A percentile compares a stretch with the other conserved stretches of the same genome.
phyloP scores from a whole-genome alignment of 2,888 invertebrate genomes.

The Ophion ventricosus region DNA sequence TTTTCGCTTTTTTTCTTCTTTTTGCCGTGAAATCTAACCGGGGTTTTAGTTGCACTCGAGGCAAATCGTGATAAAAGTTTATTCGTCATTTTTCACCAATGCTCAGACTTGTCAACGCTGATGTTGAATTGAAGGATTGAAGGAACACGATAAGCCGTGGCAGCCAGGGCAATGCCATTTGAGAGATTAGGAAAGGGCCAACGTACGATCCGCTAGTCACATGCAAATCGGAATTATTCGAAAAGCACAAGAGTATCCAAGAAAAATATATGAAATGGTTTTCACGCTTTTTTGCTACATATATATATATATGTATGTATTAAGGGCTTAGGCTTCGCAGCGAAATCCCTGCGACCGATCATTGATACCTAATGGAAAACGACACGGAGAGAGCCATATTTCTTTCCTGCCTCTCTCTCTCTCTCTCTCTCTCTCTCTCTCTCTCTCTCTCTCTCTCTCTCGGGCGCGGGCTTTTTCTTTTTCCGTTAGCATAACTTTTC shows the following conservation, averaged over 20 bases:
- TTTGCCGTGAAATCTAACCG: slow-evolving; percentile 36
- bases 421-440: slow-evolving; percentile 7
- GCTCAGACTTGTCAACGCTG: slow-evolving; percentile 39
- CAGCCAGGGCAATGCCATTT: slow-evolving; percentile 15
- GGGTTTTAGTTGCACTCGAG: background rate
- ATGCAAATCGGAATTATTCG: slow-evolving; percentile 48
- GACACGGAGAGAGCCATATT: slow-evolving; percentile 39
- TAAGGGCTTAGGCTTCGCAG: slow-evolving; percentile 9
- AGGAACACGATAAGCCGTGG: slow-evolving; percentile 22
- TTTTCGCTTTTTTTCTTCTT: slow-evolving; percentile 9
- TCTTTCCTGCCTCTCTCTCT: slow-evolving; percentile 4
- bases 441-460: slow-evolving; percentile 24
- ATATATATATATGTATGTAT: slow-evolving; percentile 10
- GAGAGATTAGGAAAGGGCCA: slow-evolving; percentile 9
- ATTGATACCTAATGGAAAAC: slow-evolving; percentile 75
- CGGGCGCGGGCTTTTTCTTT: slow-evolving; percentile 12
- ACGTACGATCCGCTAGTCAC: slow-evolving; percentile 5
- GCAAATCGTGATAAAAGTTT: slow-evolving; percentile 17
- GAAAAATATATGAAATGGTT: slow-evolving; percentile 51
- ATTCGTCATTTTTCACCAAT: slow-evolving; percentile 54
- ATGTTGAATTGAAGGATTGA: slow-evolving; percentile 37
- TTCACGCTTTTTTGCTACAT: slow-evolving; percentile 22
- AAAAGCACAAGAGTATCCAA: slow-evolving; percentile 17
- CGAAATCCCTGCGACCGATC: slow-evolving; percentile 65
- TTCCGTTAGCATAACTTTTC: slow-evolving; percentile 79